Evolutionary conservation across 2,888 invertebrate species (phyloP).

Genomic region (Lasioglossum leucozonium): DNA sequence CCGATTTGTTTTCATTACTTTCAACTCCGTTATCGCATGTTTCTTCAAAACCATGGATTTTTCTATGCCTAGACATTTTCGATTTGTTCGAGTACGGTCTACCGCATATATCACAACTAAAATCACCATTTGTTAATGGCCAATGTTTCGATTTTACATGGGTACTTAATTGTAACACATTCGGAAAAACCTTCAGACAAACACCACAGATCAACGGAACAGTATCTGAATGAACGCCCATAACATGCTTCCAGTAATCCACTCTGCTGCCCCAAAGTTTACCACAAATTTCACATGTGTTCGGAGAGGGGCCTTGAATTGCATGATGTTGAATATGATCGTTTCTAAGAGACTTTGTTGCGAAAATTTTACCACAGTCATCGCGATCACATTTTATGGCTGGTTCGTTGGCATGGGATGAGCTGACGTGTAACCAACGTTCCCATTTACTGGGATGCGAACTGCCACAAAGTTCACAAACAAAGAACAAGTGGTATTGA

Average conservation of each 20-base stretch:
- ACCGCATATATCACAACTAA: slow-evolving; percentile 85
- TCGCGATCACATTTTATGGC: slow-evolving; percentile 82
- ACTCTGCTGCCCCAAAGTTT: slow-evolving; percentile 85
- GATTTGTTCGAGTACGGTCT: slow-evolving; percentile 85
- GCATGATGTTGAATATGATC: slow-evolving; percentile 85
- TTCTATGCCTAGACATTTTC: slow-evolving; percentile 85
- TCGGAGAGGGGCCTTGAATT: slow-evolving; percentile 83
- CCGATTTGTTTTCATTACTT: slow-evolving; percentile 49
- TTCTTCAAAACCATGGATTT: slow-evolving; percentile 83
- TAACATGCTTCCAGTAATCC: slow-evolving; percentile 86
- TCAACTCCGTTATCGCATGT: slow-evolving; percentile 68
- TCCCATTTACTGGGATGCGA: slow-evolving; percentile 85
- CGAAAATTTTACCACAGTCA: slow-evolving; percentile 84
- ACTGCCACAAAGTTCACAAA: slow-evolving; percentile 85
- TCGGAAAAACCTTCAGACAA: slow-evolving; percentile 85
- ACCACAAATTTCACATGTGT: slow-evolving; percentile 85
- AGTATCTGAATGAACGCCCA: slow-evolving; percentile 85
- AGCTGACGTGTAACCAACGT: slow-evolving; percentile 85
- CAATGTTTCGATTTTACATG: slow-evolving; percentile 84
- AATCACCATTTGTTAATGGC: slow-evolving; percentile 84
- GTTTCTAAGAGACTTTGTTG: slow-evolving; percentile 83
- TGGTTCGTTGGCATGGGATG: slow-evolving; percentile 82
- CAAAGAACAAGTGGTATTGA: slow-evolving; percentile 83
- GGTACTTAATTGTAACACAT: slow-evolving; percentile 82
- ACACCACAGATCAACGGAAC: slow-evolving; percentile 85